phyloP scores from a whole-genome alignment of 1,140 invertebrate genomes.

The Heliconius himera region DNA sequence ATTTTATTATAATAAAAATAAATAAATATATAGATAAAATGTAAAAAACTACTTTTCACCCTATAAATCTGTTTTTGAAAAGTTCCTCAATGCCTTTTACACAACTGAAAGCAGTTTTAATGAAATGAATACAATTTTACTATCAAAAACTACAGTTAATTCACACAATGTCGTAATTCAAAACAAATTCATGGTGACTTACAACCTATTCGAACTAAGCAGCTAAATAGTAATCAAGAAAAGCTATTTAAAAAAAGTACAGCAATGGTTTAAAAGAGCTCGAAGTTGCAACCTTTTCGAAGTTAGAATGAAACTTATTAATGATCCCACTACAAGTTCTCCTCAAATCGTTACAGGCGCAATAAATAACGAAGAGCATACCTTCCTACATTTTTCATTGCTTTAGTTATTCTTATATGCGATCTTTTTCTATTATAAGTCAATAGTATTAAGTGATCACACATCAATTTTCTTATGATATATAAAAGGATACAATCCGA shows the following conservation, averaged over 20 bases:
- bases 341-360: conserved; percentile 56
- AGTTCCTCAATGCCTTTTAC: too few species aligned
- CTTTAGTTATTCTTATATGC: background rate
- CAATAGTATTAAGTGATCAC: too few species aligned
- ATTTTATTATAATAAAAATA: too few species aligned
- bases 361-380: conserved; percentile 58
- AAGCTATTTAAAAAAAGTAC: conserved; percentile 26
- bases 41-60: too few species aligned
- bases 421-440: too few species aligned
- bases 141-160: background rate
- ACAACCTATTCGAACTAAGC: conserved; percentile 41
- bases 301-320: conserved; percentile 58
- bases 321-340: conserved; percentile 59
- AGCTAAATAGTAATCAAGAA: conserved; percentile 14
- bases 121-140: background rate
- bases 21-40: too few species aligned
- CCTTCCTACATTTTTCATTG: conserved; percentile 24
- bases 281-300: conserved; percentile 54
- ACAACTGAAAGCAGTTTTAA: background rate
- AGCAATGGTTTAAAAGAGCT: conserved; percentile 30
- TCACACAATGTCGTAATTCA: conserved; percentile 32
- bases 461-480: too few species aligned
- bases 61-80: too few species aligned
- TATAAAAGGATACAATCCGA: too few species aligned
- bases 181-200: conserved; percentile 32